phyloP scores from a whole-genome alignment of 2,797 vertebrate genomes.

The Anabacerthia variegaticeps region DNA sequence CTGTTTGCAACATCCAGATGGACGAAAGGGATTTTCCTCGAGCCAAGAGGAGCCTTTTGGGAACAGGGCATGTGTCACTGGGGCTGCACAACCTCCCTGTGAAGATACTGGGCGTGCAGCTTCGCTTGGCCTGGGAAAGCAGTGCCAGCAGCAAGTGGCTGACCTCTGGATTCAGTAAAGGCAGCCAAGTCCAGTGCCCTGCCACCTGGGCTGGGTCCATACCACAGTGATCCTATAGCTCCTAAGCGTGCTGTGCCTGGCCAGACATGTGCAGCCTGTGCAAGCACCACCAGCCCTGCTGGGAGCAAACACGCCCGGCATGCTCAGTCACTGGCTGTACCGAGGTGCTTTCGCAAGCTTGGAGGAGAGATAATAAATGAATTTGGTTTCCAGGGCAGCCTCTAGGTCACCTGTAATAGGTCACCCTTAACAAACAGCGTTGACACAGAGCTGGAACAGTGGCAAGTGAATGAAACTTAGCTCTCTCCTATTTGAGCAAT shows the following conservation, averaged over 20 bases:
- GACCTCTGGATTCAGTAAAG: background rate
- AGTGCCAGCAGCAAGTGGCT: fast-evolving
- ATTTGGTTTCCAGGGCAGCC: constrained; percentile 12
- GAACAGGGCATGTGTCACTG: background rate
- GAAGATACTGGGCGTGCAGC: fast-evolving
- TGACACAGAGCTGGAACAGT: background rate
- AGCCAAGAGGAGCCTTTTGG: background rate
- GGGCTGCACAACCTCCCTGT: fast-evolving
- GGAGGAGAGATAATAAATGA: background rate
- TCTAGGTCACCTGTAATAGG: constrained; percentile 29
- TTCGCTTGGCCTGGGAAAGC: too few species aligned
- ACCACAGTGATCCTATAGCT: background rate
- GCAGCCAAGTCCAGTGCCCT: background rate
- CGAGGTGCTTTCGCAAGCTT: background rate
- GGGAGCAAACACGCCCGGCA: fast-evolving
- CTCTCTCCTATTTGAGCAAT: constrained; percentile 60
- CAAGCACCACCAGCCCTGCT: fast-evolving
- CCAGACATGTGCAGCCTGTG: fast-evolving
- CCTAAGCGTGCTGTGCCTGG: fast-evolving
- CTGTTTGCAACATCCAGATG: background rate
- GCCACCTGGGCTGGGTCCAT: background rate
- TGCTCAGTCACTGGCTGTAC: background rate
- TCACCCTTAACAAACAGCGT: constrained; percentile 3
- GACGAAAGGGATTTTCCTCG: background rate
- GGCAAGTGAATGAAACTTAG: constrained; percentile 35